These are phyloP conservation scores for Mechanitis mazaeus DNA, from an alignment of 2,888 invertebrate species.

Conservation along the genomic window DNA sequence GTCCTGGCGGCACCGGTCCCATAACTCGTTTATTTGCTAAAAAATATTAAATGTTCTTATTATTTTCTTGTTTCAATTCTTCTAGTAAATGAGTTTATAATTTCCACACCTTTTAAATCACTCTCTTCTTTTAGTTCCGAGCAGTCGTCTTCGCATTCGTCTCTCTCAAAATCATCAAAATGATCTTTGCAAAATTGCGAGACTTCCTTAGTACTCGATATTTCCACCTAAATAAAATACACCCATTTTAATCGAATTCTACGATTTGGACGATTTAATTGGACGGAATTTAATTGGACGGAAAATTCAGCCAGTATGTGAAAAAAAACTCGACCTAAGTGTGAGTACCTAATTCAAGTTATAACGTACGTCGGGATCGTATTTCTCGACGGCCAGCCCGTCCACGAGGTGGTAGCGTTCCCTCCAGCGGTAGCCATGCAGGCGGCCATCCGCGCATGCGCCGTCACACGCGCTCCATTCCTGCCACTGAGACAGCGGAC, in stretches of 20 bases:
- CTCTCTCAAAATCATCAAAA: constrained; percentile 50
- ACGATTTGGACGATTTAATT: too few species aligned
- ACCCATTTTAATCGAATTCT: too few species aligned
- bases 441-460: constrained; percentile 43
- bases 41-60: constrained; percentile 24
- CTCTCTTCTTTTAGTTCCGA: constrained; percentile 30
- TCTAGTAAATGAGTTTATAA: too few species aligned
- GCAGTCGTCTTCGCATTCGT: constrained; percentile 53
- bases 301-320: too few species aligned
- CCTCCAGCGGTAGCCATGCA: constrained; percentile 53
- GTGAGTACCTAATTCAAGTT: too few species aligned
- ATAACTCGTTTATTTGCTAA: constrained; percentile 54
- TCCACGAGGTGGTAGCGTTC: constrained; percentile 62
- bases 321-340: too few species aligned
- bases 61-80: neutral
- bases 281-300: too few species aligned
- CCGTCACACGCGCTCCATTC: constrained; percentile 65
- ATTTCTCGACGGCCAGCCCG: constrained; percentile 59
- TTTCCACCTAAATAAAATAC: constrained; percentile 39
- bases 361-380: constrained; percentile 53
- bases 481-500: constrained; percentile 57
- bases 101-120: constrained; percentile 24
- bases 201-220: constrained; percentile 48
- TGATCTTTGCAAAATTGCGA: constrained; percentile 54
- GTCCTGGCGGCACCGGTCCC: constrained; percentile 47